Evolutionary conservation across 2,888 invertebrate genomes (phyloP).

Genomic region (Hyles lineata): DNA sequence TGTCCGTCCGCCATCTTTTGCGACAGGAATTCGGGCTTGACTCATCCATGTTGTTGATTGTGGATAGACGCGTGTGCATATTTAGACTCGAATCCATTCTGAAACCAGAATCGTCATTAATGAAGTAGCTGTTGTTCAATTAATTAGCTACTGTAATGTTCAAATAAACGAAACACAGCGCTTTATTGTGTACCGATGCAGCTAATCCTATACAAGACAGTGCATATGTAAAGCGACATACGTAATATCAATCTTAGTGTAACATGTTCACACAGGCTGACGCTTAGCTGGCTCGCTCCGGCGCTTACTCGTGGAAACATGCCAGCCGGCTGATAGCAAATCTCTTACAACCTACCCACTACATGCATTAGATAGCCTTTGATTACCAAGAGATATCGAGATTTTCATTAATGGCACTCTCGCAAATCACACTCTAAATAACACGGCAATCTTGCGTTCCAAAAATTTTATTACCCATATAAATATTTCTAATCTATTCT

Average conservation of each 20-base stretch:
- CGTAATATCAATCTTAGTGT: slow-evolving; percentile 52
- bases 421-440: background rate
- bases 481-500: background rate
- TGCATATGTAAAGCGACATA: slow-evolving; percentile 31
- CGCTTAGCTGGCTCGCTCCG: slow-evolving; percentile 56
- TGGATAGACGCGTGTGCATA: too few relatives aligned
- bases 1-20: too few relatives aligned
- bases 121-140: background rate
- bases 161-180: background rate
- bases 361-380: slow-evolving; percentile 21
- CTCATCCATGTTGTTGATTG: too few relatives aligned
- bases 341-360: slow-evolving; percentile 39
- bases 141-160: background rate
- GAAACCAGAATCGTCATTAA: too few relatives aligned
- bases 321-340: slow-evolving; percentile 62
- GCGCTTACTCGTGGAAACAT: slow-evolving; percentile 68
- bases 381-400: background rate
- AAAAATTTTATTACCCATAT: background rate
- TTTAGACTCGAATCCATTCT: too few relatives aligned
- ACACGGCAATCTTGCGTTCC: background rate
- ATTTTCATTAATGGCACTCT: background rate
- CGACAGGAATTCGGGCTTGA: too few relatives aligned
- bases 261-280: slow-evolving; percentile 63
- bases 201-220: slow-evolving; percentile 21
- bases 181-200: slow-evolving; percentile 3